Base-by-base conservation (phyloP, 2,113 vertebrate species). In the Halcyon malimbica region DNA sequence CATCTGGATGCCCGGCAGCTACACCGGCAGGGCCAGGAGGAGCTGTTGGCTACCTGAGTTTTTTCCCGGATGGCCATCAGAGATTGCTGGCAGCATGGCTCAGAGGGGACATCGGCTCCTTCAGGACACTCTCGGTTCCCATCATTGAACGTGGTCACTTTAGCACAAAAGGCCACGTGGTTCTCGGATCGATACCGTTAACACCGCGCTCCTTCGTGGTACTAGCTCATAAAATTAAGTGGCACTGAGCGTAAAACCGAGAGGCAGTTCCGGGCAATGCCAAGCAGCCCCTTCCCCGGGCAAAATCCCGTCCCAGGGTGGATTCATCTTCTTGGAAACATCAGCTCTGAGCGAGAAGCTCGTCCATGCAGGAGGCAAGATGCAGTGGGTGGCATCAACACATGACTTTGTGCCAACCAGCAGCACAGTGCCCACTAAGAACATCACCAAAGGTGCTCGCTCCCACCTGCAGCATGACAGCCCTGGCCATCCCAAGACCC, bases 1-100 rank as follows among this genome's bases (percentile, higher is more conserved):
- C 67, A n/a, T 31, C 67, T 1, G 1, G 68, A 87, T 73, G 90
- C 62, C 5, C 1, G 1, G 62, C 62, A 75, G 44, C 16, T 1
- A 0, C 1, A 3, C 19, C 3, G 2, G 10, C 2, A 4, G 41
- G 64, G 57, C 12, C 42, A 51, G 2, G 13, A 90, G 79, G 65
- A 67, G 68, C 60, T 74, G 20, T 11, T 25, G 91, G 76, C 51
- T 19, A 2, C 63, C 78, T 26, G 64, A 21, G 65, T 44, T 16
- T 76, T 37, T 87, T 87, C 77, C 83, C 5, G 0, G 83, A 6
- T 18, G 53, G 53, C 37, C 9, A 59, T 26, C 56, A 8, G 73
- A 25, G 60, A 69, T 64, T 79, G 77, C 65, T 26, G 78, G 85
- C 39, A 73, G 56, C 1, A 0, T 3, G 37, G 64, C 37, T 78